Percentiles rank a stretch among this genome's conserved stretches.
Conservation (phyloP, 2,797 vertebrate genomes). For the Poecilia velifera region DNA sequence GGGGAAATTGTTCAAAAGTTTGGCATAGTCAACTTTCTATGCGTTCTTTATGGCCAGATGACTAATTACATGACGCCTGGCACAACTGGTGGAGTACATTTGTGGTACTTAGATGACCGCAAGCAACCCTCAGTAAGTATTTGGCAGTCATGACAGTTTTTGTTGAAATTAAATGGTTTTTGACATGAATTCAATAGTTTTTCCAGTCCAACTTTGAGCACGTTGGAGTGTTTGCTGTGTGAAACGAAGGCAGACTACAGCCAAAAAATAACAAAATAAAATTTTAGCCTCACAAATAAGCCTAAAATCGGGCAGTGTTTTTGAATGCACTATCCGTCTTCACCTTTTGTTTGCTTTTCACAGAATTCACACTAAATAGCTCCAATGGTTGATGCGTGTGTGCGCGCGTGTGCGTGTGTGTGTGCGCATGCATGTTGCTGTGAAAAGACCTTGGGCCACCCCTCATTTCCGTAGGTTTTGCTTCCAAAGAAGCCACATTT, state of each 20-base stretch:
- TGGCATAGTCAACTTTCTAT: conserved; percentile 14
- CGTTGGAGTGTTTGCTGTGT: conserved; percentile 27
- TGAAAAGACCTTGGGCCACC: not conserved
- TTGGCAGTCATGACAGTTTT: conserved; percentile 17
- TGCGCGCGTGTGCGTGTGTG: too few species aligned
- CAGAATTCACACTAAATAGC: conserved; percentile 29
- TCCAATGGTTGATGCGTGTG: conserved; percentile 11
- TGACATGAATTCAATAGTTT: conserved; percentile 30
- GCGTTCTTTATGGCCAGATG: conserved; percentile 31
- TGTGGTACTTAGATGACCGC: conserved; percentile 40
- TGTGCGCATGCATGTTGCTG: conserved; percentile 15
- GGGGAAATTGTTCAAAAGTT: conserved; percentile 21
- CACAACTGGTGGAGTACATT: conserved; percentile 45
- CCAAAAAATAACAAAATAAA: conserved; percentile 8
- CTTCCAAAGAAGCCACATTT: conserved; percentile 6
- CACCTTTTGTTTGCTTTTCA: conserved; percentile 8
- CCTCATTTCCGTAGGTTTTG: not conserved
- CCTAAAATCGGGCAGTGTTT: not conserved
- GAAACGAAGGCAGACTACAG: conserved; percentile 30
- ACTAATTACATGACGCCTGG: conserved; percentile 36
- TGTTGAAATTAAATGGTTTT: conserved; percentile 34
- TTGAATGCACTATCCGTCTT: conserved; percentile 2
- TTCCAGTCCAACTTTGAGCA: conserved; percentile 22
- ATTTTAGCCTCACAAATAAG: not conserved
- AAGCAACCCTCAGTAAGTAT: conserved; percentile 11